Percentiles rank a stretch among this genome's conserved stretches.
Evolutionary conservation across 2,113 vertebrate genomes (phyloP).

Genomic region (Climacteris rufus): DNA sequence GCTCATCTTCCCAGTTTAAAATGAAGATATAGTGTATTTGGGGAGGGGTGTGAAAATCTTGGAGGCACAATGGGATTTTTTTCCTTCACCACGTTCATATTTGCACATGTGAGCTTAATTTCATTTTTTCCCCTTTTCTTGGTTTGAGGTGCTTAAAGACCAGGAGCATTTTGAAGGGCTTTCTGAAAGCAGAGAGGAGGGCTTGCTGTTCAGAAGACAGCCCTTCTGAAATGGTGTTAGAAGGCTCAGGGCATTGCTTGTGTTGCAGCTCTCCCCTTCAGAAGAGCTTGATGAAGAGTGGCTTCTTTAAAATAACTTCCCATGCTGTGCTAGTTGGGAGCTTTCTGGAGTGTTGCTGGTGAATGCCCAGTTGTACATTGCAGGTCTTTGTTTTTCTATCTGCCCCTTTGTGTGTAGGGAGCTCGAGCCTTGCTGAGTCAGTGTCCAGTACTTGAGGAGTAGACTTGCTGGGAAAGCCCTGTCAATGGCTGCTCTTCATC

Average conservation of each 20-base stretch:
- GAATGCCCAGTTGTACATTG: rapidly evolving
- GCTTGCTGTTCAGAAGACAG: neutral
- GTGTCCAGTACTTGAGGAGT: rapidly evolving
- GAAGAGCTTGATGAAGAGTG: neutral
- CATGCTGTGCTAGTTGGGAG: neutral
- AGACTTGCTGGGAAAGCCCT: neutral
- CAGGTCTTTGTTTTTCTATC: neutral
- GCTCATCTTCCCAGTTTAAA: neutral
- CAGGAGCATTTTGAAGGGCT: neutral
- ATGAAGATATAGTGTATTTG: neutral
- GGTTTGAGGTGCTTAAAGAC: neutral
- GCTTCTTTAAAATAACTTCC: neutral
- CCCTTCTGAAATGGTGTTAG: neutral
- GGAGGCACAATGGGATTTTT: neutral
- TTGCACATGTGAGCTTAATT: neutral
- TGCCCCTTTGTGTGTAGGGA: neutral
- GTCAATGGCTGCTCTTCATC: neutral
- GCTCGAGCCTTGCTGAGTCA: rapidly evolving
- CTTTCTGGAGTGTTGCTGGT: neutral
- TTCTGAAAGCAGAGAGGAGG: neutral
- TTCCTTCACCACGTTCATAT: neutral
- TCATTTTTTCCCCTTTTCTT: neutral
- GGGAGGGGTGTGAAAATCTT: neutral
- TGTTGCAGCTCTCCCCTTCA: neutral
- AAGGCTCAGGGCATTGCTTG: neutral